Conservation (phyloP, 2,113 vertebrate species). For the Albula goreensis region DNA sequence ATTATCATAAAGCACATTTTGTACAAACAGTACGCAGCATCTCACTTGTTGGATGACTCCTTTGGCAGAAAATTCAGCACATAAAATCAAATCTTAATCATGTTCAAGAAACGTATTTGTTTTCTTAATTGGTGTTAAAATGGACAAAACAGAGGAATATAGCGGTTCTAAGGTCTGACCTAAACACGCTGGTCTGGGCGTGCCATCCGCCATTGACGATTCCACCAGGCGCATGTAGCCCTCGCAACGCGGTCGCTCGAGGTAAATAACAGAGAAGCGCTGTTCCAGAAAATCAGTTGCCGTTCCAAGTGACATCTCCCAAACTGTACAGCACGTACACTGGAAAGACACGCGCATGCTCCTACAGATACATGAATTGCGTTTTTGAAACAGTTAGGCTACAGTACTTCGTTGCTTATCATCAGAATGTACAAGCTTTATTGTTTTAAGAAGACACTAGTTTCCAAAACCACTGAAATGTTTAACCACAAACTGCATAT, state of each 20-base stretch:
- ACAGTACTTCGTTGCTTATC: too few relatives aligned
- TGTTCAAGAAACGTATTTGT: not conserved
- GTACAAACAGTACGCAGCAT: not conserved
- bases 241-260: constrained; percentile 23
- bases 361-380: not conserved
- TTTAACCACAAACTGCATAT: too few relatives aligned
- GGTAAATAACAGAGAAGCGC: not conserved
- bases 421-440: too few relatives aligned
- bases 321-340: not conserved
- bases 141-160: not conserved
- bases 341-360: not conserved
- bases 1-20: not conserved
- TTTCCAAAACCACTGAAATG: too few relatives aligned
- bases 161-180: not conserved
- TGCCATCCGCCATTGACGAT: constrained; percentile 73
- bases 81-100: not conserved
- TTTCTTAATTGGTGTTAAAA: not conserved
- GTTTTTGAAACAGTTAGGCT: too few relatives aligned
- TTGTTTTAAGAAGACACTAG: too few relatives aligned
- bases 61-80: not conserved
- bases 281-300: not conserved
- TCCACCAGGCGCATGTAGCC: constrained; percentile 51
- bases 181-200: constrained; percentile 43
- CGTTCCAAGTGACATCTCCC: not conserved
- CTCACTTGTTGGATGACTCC: not conserved